Evolutionary conservation across 2,888 invertebrate genomes (phyloP).

Genomic region (Aelia acuminata): DNA sequence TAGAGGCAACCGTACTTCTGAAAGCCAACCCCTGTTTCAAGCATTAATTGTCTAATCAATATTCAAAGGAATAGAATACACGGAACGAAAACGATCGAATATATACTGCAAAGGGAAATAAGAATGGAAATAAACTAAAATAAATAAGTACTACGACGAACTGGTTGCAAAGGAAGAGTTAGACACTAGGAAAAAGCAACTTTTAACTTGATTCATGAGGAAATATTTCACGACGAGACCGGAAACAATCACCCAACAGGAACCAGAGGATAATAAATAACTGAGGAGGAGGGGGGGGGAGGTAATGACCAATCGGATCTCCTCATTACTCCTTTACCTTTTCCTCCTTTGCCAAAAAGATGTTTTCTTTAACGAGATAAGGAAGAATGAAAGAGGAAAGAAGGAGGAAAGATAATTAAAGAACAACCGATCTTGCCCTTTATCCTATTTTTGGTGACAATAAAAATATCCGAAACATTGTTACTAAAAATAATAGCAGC

Average conservation of each 20-base stretch:
- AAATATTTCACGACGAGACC: background rate
- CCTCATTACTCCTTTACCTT: background rate
- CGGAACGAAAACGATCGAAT: background rate
- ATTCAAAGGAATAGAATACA: background rate
- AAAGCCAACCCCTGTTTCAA: no score
- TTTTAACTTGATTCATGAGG: background rate
- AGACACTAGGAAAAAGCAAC: background rate
- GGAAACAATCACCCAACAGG: background rate
- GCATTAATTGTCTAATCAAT: no score
- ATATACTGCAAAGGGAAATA: background rate
- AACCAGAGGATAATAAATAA: background rate
- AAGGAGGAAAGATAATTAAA: background rate
- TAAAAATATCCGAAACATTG: no score
- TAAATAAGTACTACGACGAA: background rate
- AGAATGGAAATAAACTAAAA: background rate
- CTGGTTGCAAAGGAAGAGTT: background rate
- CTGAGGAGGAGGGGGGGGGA: background rate
- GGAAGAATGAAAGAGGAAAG: background rate
- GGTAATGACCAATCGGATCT: background rate
- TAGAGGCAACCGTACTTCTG: no score
- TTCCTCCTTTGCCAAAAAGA: no score
- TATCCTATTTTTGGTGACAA: no score
- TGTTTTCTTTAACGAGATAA: background rate
- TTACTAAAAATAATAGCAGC: no score
- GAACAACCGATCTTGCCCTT: no score